A percentile compares a stretch with the other conserved stretches of the same genome.
Conservation (phyloP, 2,113 vertebrate genomes). For the Macaca nemestrina region DNA sequence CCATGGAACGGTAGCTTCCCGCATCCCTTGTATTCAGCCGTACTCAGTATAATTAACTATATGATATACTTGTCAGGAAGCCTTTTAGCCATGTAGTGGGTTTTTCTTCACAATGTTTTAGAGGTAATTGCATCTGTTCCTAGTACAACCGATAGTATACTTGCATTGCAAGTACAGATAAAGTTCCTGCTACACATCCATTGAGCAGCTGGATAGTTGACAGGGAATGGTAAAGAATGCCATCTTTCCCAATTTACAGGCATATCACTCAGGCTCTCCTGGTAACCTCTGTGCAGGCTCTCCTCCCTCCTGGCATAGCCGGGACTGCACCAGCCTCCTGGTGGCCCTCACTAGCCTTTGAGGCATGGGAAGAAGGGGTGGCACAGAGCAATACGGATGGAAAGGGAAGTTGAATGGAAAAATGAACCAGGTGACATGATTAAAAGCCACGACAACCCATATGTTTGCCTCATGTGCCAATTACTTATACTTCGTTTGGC, state of each 20-base stretch:
- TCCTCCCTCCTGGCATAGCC: neutral
- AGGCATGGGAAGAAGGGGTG: neutral
- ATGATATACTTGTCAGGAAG: neutral
- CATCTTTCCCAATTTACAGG: neutral
- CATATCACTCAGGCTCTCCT: neutral
- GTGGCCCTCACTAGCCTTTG: neutral
- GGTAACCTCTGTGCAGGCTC: neutral
- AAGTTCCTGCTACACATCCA: neutral
- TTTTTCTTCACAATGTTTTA: neutral
- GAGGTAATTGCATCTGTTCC: neutral
- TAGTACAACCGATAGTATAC: neutral
- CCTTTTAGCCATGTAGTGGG: neutral
- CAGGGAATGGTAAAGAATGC: neutral
- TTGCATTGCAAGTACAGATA: neutral
- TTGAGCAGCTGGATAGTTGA: neutral
- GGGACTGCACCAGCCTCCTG: neutral
- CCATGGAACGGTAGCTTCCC: slow-evolving; percentile 90
- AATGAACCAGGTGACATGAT: neutral
- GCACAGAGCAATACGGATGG: rapidly evolving
- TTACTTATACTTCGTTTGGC: neutral
- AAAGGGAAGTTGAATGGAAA: neutral
- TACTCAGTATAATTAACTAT: neutral
- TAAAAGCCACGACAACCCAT: neutral
- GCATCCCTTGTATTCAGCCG: neutral
- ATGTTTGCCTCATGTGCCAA: neutral